Percentiles rank a stretch among this genome's conserved stretches.
These are phyloP conservation scores for Tinea trinotella DNA, from an alignment of 2,888 invertebrate species.

Conservation along the genomic window DNA sequence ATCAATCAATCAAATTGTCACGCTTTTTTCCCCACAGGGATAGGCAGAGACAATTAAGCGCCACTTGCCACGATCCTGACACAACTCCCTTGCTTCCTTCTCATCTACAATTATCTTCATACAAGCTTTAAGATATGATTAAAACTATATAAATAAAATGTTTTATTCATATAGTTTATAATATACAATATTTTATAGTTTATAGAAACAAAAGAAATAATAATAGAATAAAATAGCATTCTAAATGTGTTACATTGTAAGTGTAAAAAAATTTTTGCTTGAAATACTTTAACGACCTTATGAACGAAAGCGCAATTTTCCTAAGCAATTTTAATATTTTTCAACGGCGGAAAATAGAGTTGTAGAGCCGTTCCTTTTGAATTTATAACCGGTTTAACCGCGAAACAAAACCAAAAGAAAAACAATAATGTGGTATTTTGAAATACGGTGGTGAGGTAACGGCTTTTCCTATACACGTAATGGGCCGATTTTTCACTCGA, in stretches of 20 bases:
- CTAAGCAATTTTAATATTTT: conserved; percentile 14
- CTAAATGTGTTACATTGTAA: not conserved
- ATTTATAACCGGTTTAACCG: conserved; percentile 28
- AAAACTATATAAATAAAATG: too few species aligned
- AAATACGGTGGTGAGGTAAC: conserved; percentile 38
- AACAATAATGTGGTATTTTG: conserved; percentile 69
- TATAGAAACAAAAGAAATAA: too few species aligned
- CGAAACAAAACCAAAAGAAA: conserved; percentile 52
- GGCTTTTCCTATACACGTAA: conserved; percentile 44
- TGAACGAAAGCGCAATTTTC: conserved; percentile 16
- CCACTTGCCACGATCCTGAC: too few species aligned
- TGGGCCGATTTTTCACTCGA: conserved; percentile 62
- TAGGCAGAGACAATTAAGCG: too few species aligned
- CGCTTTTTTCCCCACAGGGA: too few species aligned
- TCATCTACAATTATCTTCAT: too few species aligned
- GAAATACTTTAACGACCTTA: not conserved
- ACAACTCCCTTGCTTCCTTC: too few species aligned
- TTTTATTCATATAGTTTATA: too few species aligned
- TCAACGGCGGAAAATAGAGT: conserved; percentile 12
- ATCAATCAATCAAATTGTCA: too few species aligned
- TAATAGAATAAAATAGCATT: not conserved
- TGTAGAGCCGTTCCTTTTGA: not conserved
- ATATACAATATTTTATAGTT: too few species aligned
- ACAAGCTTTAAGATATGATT: too few species aligned
- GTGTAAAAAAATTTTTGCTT: not conserved